Conservation (phyloP, 2,113 vertebrate species). For the Neomonachus schauinslandi region DNA sequence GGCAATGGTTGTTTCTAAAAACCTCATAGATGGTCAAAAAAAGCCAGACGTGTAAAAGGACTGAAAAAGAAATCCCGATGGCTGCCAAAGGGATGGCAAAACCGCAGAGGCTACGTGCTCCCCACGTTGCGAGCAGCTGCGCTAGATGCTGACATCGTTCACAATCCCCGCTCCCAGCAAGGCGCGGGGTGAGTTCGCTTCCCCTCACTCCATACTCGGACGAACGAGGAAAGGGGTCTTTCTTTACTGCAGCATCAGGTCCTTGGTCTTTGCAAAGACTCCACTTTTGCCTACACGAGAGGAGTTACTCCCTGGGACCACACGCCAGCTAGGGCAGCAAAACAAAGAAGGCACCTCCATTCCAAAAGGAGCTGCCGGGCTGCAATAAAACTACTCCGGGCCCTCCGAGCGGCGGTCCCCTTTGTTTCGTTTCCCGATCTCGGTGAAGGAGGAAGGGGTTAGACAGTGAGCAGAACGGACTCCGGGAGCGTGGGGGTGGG, state of each 20-base stretch:
- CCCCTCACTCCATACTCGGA: too few relatives aligned
- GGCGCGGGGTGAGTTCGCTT: background rate
- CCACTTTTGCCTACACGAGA: background rate
- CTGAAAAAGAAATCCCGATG: constrained; percentile 69
- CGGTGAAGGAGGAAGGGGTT: background rate
- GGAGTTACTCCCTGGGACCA: background rate
- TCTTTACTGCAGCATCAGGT: fast-evolving
- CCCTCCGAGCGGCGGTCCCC: background rate
- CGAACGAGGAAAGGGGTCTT: background rate
- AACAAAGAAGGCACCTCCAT: constrained; percentile 76
- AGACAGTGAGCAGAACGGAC: background rate
- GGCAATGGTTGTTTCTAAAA: background rate
- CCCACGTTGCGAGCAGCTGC: constrained; percentile 43
- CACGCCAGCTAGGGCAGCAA: background rate
- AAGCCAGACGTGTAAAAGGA: background rate
- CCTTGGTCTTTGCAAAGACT: background rate
- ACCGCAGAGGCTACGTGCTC: constrained; percentile 59
- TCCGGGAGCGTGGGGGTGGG: background rate
- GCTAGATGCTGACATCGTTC: constrained; percentile 33
- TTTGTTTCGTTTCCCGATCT: constrained; percentile 68
- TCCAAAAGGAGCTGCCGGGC: constrained; percentile 37
- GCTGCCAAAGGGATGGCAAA: constrained; percentile 73
- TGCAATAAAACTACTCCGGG: background rate
- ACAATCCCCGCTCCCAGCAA: background rate
- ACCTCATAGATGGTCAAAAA: background rate